A percentile compares a stretch with the other conserved stretches of the same genome.
These are phyloP conservation scores for Arge pagana DNA, from an alignment of 2,888 invertebrate genomes.

Conservation along the genomic window DNA sequence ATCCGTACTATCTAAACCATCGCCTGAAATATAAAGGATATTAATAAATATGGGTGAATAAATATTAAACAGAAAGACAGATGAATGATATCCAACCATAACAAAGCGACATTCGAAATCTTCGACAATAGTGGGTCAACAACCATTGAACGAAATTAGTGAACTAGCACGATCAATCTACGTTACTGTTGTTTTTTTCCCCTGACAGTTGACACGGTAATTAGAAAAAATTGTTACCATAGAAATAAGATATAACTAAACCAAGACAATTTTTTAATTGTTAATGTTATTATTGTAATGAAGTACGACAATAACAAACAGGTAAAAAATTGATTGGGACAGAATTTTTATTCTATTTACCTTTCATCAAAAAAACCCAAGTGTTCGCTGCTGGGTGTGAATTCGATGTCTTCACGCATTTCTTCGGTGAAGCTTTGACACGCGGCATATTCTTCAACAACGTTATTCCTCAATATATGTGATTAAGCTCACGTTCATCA, in stretches of 20 bases:
- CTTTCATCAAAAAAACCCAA: conserved; percentile 71
- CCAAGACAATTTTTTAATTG: too few relatives aligned
- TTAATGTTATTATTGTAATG: too few relatives aligned
- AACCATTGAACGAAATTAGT: not conserved
- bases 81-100: conserved; percentile 34
- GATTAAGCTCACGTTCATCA: conserved; percentile 1
- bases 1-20: conserved; percentile 58
- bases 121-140: not conserved
- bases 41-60: conserved; percentile 33
- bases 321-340: conserved; percentile 17
- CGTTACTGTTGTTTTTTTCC: too few relatives aligned
- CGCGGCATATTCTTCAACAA: conserved; percentile 52
- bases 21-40: conserved; percentile 52
- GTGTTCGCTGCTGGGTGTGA: conserved; percentile 68
- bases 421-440: conserved; percentile 63
- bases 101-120: not conserved
- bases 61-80: conserved; percentile 41
- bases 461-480: conserved; percentile 6
- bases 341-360: conserved; percentile 53
- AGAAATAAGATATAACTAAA: too few relatives aligned
- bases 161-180: too few relatives aligned
- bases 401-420: conserved; percentile 59
- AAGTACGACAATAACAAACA: too few relatives aligned
- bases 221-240: too few relatives aligned
- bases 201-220: too few relatives aligned